A percentile compares a stretch with the other conserved stretches of the same genome.
These are phyloP conservation scores for Allygus modestus DNA, from an alignment of 2,888 invertebrate species.

Conservation along the genomic window DNA sequence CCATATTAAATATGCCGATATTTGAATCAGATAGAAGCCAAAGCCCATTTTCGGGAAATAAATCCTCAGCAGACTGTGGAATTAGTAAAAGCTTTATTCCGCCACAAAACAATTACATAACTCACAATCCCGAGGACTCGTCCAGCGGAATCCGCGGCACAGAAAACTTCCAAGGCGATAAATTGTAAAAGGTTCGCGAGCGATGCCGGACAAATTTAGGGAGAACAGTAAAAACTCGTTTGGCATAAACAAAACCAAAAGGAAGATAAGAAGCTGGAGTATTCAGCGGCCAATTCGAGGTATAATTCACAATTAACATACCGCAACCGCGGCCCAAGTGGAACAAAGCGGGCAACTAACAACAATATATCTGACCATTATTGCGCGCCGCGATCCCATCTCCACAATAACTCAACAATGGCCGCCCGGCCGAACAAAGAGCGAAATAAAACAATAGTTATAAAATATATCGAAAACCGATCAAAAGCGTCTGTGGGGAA, in stretches of 20 bases:
- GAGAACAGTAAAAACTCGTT: conserved; percentile 55
- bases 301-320: conserved; percentile 60
- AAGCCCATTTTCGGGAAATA: too few species aligned
- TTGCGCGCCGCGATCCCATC: conserved; percentile 22
- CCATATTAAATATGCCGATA: too few species aligned
- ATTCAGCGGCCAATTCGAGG: conserved; percentile 56
- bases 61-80: too few species aligned
- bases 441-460: not conserved
- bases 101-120: conserved; percentile 15
- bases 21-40: too few species aligned
- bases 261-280: conserved; percentile 46
- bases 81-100: too few species aligned
- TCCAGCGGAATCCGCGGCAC: conserved; percentile 6
- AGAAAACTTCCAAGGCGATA: conserved; percentile 28
- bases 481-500: not conserved
- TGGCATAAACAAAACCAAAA: conserved; percentile 58
- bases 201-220: conserved; percentile 53
- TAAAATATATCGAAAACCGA: conserved; percentile 4
- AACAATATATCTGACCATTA: conserved; percentile 47
- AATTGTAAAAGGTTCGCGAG: conserved; percentile 16
- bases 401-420: not conserved
- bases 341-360: conserved; percentile 25
- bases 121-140: not conserved
- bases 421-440: conserved; percentile 28
- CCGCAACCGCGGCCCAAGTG: not conserved